Evolutionary conservation across 2,113 vertebrate genomes (phyloP), one percentile per base, ranked within the genome.

Genomic region (Notiomystis cincta): DNA sequence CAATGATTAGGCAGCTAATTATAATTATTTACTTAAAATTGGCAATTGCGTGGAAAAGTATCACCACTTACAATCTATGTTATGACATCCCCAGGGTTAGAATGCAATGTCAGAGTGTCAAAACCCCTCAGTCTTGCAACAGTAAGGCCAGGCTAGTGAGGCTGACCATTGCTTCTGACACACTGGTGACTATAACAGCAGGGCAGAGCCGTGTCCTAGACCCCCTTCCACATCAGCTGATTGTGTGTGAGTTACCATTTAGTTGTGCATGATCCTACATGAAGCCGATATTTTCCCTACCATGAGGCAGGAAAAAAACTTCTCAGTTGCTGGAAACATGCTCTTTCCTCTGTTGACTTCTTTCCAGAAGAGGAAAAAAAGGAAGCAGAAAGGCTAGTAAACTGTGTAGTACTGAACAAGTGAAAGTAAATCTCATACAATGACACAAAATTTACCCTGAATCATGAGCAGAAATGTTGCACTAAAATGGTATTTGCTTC

Each of bases 231-330:
- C 12, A 22, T 33, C 47, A 53, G 2, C 7, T 44, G 24, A 19
- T 4, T 44, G 17, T 13, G 31, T 2, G 10, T 3, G 6, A 3
- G 3, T 31, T 37, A 16, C 9, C 25, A 40, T n/a, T 44, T n/a
- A 62, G 7, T 14, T 61, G 27, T 35, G 30, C 6, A 7, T 57
- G 6, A 3, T 62, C 7, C 31, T 62, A 16, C 8, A 24, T 0
- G 0, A 64, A 87, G 13, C 1, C 1, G 18, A 27, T 7, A 14
- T 31, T 79, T 71, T 58, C 20, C 50, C 22, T 22, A 28, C 22
- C 12, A 33, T 16, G 7, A 24, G 22, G 23, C 4, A 54, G 10
- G 17, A n/a, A 22, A 91, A 22, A 91, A 67, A 13, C 1, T 1
- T 33, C 13, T 58, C 30, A 35, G 56, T 66, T 35, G 6, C 31